phyloP scores from a whole-genome alignment of 2,888 invertebrate species.

The Allacma fusca region DNA sequence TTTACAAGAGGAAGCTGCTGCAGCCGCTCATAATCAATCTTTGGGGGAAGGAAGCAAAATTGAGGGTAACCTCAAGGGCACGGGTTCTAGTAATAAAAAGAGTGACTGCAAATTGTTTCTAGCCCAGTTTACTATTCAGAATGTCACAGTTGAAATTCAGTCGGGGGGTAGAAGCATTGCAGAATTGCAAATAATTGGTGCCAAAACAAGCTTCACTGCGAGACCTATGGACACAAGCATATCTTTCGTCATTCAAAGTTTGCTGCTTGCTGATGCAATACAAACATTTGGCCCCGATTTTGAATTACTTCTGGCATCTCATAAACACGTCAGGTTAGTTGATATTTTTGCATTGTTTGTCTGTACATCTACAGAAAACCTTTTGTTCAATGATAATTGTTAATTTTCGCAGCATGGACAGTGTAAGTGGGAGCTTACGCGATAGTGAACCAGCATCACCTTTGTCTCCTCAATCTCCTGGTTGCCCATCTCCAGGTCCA shows the following conservation, averaged over 20 bases:
- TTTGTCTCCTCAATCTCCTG: constrained; percentile 78
- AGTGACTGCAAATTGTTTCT: constrained; percentile 61
- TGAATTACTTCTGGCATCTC: constrained; percentile 91
- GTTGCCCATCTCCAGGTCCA: constrained; percentile 53
- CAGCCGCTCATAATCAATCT: background rate
- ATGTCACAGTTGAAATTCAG: constrained; percentile 71
- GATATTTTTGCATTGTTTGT: too few relatives aligned
- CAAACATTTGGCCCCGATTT: constrained; percentile 96
- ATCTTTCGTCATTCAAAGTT: constrained; percentile 87
- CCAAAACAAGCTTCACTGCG: constrained; percentile 78
- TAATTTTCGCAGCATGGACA: constrained; percentile 78
- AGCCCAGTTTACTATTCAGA: constrained; percentile 66
- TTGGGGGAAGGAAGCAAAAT: constrained; percentile 15
- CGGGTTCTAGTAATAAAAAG: background rate
- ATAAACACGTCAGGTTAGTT: constrained; percentile 85
- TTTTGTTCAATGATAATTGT: too few relatives aligned
- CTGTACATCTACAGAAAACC: too few relatives aligned
- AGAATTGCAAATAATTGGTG: constrained; percentile 91
- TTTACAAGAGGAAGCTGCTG: constrained; percentile 36
- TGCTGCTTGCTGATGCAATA: constrained; percentile 91
- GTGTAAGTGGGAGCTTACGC: constrained; percentile 87
- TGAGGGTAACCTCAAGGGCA: background rate
- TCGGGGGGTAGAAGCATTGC: constrained; percentile 88
- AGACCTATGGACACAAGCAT: constrained; percentile 78
- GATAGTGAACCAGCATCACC: constrained; percentile 94